Conservation (phyloP, 35 echinoderm and acorn worm genomes). For the Apostichopus parvimensis region DNA sequence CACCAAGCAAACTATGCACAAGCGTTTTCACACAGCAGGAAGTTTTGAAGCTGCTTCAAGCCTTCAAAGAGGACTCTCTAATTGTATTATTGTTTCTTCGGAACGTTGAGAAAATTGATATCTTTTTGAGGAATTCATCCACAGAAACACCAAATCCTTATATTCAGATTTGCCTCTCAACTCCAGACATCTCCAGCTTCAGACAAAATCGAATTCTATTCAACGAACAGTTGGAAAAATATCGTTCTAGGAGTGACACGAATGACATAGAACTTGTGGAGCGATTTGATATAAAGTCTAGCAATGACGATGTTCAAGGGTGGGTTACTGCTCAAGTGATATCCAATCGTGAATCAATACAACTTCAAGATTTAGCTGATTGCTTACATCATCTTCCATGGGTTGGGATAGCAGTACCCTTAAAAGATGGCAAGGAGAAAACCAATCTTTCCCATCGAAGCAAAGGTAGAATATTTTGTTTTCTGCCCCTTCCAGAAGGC, state of each 20-base stretch:
- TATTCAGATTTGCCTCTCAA: not conserved
- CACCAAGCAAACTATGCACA: conserved; percentile 22
- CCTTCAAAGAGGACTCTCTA: conserved; percentile 75
- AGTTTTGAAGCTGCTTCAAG: conserved; percentile 42
- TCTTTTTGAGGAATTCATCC: conserved; percentile 21
- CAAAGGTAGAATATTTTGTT: conserved; percentile 84
- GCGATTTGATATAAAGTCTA: not conserved
- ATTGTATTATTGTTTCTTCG: conserved; percentile 72
- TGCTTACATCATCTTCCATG: conserved; percentile 66
- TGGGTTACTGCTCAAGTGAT: conserved; percentile 54
- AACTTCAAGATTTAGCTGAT: conserved; percentile 52
- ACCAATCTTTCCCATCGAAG: too few relatives aligned
- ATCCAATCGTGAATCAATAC: not conserved
- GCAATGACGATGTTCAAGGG: not conserved
- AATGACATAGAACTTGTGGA: not conserved
- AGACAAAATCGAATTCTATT: not conserved
- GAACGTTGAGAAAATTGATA: conserved; percentile 60
- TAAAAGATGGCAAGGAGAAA: not conserved
- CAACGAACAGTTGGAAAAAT: not conserved
- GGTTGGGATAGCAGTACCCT: conserved; percentile 73
- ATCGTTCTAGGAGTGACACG: not conserved
- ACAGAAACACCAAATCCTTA: not conserved
- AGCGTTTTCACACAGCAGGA: conserved; percentile 51
- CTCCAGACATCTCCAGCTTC: not conserved
- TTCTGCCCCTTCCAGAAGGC: conserved; percentile 81